These are phyloP conservation scores for Volucella zonaria DNA, from an alignment of 2,888 invertebrate species.

Conservation along the genomic window DNA sequence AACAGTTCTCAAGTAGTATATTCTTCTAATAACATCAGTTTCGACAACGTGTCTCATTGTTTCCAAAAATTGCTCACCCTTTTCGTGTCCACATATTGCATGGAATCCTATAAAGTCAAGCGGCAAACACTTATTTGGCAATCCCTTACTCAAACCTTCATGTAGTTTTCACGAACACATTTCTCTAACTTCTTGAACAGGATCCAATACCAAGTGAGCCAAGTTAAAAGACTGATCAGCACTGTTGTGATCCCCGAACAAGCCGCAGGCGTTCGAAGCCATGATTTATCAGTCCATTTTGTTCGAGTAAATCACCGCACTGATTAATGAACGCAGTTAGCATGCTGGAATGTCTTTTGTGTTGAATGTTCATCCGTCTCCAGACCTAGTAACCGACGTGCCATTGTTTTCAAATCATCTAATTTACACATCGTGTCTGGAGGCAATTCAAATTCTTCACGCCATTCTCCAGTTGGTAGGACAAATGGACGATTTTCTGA, in stretches of 20 bases:
- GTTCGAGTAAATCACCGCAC: conserved; percentile 92
- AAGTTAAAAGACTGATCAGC: conserved; percentile 97
- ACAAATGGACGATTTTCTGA: conserved; percentile 83
- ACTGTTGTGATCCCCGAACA: conserved; percentile 96
- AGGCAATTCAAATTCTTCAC: conserved; percentile 92
- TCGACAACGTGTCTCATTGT: conserved; percentile 91
- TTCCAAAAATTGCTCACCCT: conserved; percentile 86
- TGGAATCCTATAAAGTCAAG: conserved; percentile 98
- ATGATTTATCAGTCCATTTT: conserved; percentile 93
- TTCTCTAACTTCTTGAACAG: conserved; percentile 92
- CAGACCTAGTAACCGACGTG: conserved; percentile 95
- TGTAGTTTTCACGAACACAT: conserved; percentile 95
- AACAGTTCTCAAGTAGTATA: conserved; percentile 95
- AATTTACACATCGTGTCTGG: conserved; percentile 96
- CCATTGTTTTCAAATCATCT: conserved; percentile 97
- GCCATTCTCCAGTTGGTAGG: conserved; percentile 86
- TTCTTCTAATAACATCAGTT: conserved; percentile 93
- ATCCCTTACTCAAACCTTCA: conserved; percentile 91
- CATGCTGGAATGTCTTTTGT: conserved; percentile 96
- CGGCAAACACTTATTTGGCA: conserved; percentile 95
- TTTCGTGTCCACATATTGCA: conserved; percentile 94
- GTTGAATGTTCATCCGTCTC: conserved; percentile 94
- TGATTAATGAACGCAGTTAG: conserved; percentile 96
- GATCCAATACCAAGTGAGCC: conserved; percentile 93
- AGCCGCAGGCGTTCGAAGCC: conserved; percentile 95